Conservation (phyloP, 2,113 vertebrate species). For the Phaetusa simplex region DNA sequence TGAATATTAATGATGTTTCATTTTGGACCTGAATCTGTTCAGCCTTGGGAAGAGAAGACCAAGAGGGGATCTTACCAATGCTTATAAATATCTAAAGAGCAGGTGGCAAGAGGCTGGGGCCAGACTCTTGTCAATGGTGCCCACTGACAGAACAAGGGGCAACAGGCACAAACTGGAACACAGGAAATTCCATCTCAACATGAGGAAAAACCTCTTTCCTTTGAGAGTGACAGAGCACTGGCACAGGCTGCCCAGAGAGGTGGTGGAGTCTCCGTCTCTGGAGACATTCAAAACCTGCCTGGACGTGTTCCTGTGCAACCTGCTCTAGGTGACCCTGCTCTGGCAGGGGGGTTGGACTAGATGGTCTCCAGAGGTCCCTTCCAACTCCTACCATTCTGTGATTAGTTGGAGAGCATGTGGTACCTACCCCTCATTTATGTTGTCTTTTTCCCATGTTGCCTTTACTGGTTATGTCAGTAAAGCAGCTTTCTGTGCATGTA, state of each 20-base stretch:
- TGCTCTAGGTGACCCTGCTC: background rate
- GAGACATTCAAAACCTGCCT: background rate
- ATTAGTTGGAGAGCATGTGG: background rate
- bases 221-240: background rate
- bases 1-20: background rate
- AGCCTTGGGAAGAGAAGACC: background rate
- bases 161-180: background rate
- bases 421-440: background rate
- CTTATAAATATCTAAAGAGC: background rate
- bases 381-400: background rate
- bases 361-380: background rate
- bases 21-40: background rate
- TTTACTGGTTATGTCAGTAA: background rate
- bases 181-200: background rate
- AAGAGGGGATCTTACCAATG: background rate
- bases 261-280: background rate
- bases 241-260: background rate
- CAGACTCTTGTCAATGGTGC: background rate
- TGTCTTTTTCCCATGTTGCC: background rate
- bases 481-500: background rate
- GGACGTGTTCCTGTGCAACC: background rate
- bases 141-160: no score
- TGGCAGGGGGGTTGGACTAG: background rate
- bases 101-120: background rate
- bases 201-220: background rate